These are phyloP conservation scores for Podargus strigoides DNA, from an alignment of 2,797 vertebrate genomes.

Conservation along the genomic window DNA sequence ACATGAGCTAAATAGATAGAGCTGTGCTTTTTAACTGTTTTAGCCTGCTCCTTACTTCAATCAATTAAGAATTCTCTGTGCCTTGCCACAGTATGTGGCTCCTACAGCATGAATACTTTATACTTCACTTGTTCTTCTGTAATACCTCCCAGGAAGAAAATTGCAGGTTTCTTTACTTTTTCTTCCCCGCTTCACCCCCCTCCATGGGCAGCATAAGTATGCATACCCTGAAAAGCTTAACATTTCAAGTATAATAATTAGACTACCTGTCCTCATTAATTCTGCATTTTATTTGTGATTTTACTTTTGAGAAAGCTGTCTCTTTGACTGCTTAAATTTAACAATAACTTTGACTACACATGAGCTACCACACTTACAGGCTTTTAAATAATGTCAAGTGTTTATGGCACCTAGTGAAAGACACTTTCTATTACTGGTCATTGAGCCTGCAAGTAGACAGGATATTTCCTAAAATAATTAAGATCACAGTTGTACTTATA, in stretches of 20 bases:
- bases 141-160: constrained; percentile 13
- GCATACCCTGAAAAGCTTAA: background rate
- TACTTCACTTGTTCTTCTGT: constrained; percentile 7
- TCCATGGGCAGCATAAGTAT: background rate
- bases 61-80: constrained; percentile 34
- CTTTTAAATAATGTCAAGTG: background rate
- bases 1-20: background rate
- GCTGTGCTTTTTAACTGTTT: constrained; percentile 5
- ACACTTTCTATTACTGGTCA: background rate
- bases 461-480: background rate
- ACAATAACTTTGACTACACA: background rate
- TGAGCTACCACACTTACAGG: background rate
- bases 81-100: constrained; percentile 39
- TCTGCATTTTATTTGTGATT: background rate
- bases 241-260: background rate
- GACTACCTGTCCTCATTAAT: background rate
- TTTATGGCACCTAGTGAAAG: background rate
- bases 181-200: background rate
- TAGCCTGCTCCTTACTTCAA: background rate
- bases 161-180: background rate
- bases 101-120: constrained; percentile 11
- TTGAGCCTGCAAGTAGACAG: background rate
- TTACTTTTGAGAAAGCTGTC: background rate
- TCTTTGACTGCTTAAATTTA: background rate
- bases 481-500: background rate